Conservation (phyloP, 2,113 vertebrate species). For the Nycticryphes semicollaris region DNA sequence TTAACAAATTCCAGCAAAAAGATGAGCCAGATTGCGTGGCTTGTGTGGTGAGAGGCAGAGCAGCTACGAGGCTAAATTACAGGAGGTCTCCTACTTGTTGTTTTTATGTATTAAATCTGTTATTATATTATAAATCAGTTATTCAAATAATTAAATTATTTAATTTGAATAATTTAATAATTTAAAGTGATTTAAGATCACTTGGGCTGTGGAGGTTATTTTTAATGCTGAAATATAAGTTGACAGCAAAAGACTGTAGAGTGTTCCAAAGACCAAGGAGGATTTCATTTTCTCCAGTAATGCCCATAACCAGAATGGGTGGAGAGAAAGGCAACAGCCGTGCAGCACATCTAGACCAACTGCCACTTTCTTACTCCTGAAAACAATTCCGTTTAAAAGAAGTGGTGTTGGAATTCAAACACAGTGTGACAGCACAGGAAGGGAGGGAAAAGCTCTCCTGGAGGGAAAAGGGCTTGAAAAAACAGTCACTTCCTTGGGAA, state of each 20-base stretch:
- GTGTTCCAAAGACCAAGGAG: neutral
- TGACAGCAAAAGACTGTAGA: neutral
- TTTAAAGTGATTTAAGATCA: neutral
- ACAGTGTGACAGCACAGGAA: neutral
- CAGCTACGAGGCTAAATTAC: neutral
- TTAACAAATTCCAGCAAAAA: slow-evolving; percentile 59
- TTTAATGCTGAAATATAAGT: neutral
- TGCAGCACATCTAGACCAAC: neutral
- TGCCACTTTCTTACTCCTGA: neutral
- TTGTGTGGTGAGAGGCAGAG: neutral
- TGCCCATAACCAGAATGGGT: neutral
- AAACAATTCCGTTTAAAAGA: neutral
- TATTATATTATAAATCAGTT: neutral
- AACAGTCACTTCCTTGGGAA: neutral
- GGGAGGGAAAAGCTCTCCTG: neutral
- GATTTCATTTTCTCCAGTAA: neutral
- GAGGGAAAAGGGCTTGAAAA: neutral
- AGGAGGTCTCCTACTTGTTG: neutral
- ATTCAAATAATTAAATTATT: neutral
- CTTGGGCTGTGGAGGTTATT: neutral
- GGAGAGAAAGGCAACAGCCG: no score
- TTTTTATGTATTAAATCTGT: neutral
- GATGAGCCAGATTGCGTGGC: slow-evolving; percentile 20
- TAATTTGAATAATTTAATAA: neutral
- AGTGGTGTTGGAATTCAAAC: neutral